phyloP scores from a whole-genome alignment of 2,797 vertebrate species.

The Anolis apletophallus region DNA sequence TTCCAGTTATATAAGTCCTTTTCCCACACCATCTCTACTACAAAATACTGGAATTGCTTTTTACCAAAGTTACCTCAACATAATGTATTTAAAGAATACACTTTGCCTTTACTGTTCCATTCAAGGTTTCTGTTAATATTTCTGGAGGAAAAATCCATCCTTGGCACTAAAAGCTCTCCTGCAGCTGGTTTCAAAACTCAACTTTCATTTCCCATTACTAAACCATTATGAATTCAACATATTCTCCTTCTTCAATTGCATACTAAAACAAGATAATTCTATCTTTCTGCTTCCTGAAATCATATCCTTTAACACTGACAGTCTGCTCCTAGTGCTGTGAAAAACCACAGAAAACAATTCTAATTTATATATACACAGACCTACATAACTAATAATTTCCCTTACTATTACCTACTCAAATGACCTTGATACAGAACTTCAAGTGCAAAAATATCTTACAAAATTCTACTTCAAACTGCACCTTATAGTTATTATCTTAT shows the following conservation, averaged over 20 bases:
- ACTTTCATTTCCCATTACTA: background rate
- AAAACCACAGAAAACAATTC: background rate
- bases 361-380: background rate
- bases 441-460: background rate
- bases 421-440: background rate
- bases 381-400: background rate
- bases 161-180: background rate
- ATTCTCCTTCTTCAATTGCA: background rate
- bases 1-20: background rate
- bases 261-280: background rate
- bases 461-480: background rate
- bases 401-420: background rate
- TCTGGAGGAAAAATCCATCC: background rate
- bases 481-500: background rate
- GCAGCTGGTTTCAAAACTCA: background rate
- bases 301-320: background rate
- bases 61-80: background rate
- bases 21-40: background rate
- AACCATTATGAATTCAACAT: background rate
- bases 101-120: background rate
- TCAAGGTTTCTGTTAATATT: background rate
- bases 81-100: background rate
- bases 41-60: background rate
- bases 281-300: background rate
- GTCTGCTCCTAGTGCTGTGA: background rate